A percentile compares a stretch with the other conserved stretches of the same genome.
These are phyloP conservation scores for Probosciger aterrimus DNA, from an alignment of 2,113 vertebrate species.

Conservation along the genomic window DNA sequence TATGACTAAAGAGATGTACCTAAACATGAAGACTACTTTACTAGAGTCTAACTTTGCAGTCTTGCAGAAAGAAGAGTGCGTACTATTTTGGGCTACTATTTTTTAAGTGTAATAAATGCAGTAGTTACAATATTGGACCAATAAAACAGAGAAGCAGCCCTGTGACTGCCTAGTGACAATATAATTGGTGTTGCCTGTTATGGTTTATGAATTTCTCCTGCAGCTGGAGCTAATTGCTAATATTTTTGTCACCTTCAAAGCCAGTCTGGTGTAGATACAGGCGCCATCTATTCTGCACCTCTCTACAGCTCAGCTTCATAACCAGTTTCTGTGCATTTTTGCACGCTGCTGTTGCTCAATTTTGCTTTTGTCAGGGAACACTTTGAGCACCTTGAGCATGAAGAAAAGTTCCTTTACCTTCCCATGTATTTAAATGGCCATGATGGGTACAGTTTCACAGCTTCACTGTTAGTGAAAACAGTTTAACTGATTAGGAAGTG, in stretches of 20 bases:
- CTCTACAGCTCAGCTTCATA: background rate
- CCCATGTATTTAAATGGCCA: background rate
- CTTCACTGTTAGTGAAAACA: background rate
- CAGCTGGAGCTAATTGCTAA: background rate
- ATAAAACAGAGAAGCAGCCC: background rate
- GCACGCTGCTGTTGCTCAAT: background rate
- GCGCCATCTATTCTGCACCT: background rate
- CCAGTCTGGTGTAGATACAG: background rate
- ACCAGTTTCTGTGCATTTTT: background rate
- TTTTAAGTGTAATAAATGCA: background rate
- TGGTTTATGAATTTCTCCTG: background rate
- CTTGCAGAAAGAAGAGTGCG: background rate
- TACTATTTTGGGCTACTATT: background rate
- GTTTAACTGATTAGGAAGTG: background rate
- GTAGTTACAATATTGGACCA: background rate
- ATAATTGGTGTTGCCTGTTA: background rate
- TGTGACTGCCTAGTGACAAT: background rate
- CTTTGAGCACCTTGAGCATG: background rate
- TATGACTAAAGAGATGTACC: background rate
- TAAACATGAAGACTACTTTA: no score
- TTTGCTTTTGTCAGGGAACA: background rate
- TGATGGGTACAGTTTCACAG: background rate
- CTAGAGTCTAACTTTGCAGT: background rate
- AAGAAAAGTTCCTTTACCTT: background rate
- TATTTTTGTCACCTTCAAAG: background rate